Percentiles rank a stretch among this genome's conserved stretches.
These are phyloP conservation scores for Rhaphigaster nebulosa DNA, from an alignment of 2,888 invertebrate species.

Conservation along the genomic window DNA sequence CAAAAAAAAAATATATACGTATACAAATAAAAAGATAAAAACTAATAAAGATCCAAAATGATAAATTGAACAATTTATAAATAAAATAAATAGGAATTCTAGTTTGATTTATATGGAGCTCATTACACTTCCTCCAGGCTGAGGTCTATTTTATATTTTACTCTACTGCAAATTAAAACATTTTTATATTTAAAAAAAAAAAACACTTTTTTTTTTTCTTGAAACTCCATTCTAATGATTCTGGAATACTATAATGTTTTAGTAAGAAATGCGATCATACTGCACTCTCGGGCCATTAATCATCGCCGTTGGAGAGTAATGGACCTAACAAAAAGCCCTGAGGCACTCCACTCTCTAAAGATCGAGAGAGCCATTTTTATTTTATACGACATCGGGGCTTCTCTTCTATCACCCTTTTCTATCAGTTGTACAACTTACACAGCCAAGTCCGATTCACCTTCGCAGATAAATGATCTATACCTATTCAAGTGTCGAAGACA, in stretches of 20 bases:
- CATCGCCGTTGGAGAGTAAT: conserved; percentile 27
- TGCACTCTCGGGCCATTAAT: conserved; percentile 27
- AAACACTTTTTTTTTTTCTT: too few relatives aligned
- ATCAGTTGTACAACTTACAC: background rate
- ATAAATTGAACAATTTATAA: too few relatives aligned
- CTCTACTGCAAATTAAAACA: too few relatives aligned
- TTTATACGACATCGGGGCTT: background rate
- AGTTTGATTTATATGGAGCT: too few relatives aligned
- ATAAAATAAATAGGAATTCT: too few relatives aligned
- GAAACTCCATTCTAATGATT: background rate
- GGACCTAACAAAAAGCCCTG: conserved; percentile 39
- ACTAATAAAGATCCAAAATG: too few relatives aligned
- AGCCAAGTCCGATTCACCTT: background rate
- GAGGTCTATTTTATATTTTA: too few relatives aligned
- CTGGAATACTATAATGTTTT: background rate
- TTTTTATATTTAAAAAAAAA: too few relatives aligned
- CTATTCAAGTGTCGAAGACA: background rate
- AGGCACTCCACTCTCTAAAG: background rate
- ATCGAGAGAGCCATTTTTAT: conserved; percentile 17
- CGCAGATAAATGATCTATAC: background rate
- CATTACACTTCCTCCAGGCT: too few relatives aligned
- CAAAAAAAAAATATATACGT: too few relatives aligned
- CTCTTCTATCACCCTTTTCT: background rate
- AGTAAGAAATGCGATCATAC: background rate
- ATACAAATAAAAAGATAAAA: too few relatives aligned